Percentiles rank a stretch among this genome's conserved stretches.
phyloP scores from a whole-genome alignment of 1,140 invertebrate genomes.

The Archegozetes longisetosus region DNA sequence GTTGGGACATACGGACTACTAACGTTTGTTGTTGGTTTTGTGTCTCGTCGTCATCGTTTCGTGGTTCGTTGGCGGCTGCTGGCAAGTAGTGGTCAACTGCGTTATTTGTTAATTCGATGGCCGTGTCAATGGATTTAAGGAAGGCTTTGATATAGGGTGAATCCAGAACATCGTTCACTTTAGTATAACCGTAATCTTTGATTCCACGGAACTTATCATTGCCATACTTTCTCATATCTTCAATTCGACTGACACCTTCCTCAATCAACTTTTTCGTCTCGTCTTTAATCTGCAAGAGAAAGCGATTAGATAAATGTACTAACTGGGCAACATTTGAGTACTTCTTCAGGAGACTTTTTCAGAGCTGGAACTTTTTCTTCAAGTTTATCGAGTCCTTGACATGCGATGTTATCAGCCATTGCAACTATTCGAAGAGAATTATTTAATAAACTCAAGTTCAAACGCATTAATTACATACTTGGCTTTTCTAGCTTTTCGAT shows the following conservation, averaged over 20 bases:
- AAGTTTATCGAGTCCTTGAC: conserved; percentile 13
- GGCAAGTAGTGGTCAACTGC: conserved; percentile 9
- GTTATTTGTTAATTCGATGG: conserved; percentile 6
- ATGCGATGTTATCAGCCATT: conserved; percentile 13
- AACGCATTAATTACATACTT: not conserved
- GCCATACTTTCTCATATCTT: conserved; percentile 3
- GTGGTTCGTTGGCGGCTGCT: not conserved
- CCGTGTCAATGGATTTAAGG: conserved; percentile 3
- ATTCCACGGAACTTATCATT: not conserved
- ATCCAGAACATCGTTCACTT: conserved; percentile 13
- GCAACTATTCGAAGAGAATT: not conserved
- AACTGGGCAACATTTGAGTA: no score
- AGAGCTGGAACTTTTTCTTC: conserved; percentile 15
- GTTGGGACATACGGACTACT: not conserved
- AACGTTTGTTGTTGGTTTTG: not conserved
- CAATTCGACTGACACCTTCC: not conserved
- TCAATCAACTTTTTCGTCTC: not conserved
- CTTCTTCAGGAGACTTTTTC: conserved; percentile 13
- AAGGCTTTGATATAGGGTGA: not conserved
- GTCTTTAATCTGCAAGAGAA: not conserved
- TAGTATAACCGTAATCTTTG: conserved; percentile 11
- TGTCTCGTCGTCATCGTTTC: no score
- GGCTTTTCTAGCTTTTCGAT: not conserved
- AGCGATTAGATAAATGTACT: not conserved
- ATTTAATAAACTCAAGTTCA: not conserved